Conservation (phyloP, 1,140 invertebrate genomes). For the Cotesia glomerata region DNA sequence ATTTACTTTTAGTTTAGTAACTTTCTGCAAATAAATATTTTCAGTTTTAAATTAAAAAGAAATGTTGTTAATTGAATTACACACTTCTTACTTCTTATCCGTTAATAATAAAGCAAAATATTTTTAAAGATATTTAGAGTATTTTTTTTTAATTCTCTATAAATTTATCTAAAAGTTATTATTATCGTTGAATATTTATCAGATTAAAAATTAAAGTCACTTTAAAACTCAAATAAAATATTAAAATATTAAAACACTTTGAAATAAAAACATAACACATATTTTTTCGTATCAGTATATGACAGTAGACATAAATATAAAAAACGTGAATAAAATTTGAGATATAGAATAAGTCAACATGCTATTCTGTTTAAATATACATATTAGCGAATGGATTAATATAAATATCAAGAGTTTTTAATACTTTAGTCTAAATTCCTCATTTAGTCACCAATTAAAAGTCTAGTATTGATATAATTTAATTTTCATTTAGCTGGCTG, state of each 20-base stretch:
- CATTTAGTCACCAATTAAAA: background rate
- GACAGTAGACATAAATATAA: slow-evolving; percentile 12
- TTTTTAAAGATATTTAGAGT: too few relatives aligned
- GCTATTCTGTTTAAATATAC: background rate
- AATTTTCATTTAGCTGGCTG: slow-evolving; percentile 1
- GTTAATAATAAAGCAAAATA: too few relatives aligned
- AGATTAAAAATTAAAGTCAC: too few relatives aligned
- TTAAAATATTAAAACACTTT: background rate
- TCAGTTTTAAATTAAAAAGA: too few relatives aligned
- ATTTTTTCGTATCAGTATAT: background rate
- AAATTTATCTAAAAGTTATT: too few relatives aligned
- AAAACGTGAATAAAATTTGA: background rate
- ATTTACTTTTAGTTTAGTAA: too few relatives aligned
- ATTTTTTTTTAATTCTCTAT: too few relatives aligned
- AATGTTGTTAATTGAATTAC: too few relatives aligned
- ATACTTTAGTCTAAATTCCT: background rate
- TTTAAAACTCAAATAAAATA: background rate
- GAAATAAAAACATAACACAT: background rate
- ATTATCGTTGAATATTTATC: too few relatives aligned
- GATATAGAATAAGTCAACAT: background rate
- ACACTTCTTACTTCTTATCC: too few relatives aligned
- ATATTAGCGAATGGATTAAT: background rate
- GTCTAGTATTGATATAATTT: background rate
- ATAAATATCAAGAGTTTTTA: background rate
- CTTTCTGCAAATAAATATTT: too few relatives aligned